Percentiles rank a stretch among this genome's conserved stretches.
Conservation (phyloP, 2,113 vertebrate species). For the Lampris megalopsis region DNA sequence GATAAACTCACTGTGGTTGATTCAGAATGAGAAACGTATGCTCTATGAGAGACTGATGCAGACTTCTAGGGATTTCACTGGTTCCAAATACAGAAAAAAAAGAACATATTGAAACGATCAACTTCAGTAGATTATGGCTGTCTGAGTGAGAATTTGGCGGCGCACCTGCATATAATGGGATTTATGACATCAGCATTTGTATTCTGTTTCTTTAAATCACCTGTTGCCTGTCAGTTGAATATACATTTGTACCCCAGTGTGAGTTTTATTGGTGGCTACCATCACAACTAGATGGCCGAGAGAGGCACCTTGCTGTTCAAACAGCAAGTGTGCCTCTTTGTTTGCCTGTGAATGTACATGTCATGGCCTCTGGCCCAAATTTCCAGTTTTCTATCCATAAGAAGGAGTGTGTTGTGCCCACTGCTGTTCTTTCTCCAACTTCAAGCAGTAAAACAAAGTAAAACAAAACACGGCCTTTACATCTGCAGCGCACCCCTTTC, state of each 20-base stretch:
- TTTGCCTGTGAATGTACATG: slow-evolving; percentile 17
- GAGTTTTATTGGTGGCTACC: slow-evolving; percentile 69
- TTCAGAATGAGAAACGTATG: slow-evolving; percentile 65
- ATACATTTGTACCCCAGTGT: slow-evolving; percentile 64
- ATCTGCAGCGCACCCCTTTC: not conserved
- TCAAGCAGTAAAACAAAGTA: not conserved
- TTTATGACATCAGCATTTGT: slow-evolving; percentile 76
- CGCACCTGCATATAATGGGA: slow-evolving; percentile 66
- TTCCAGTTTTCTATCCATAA: slow-evolving; percentile 24
- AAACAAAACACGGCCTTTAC: not conserved
- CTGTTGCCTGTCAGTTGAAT: slow-evolving; percentile 72
- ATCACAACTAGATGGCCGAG: slow-evolving; percentile 59
- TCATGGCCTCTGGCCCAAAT: slow-evolving; percentile 39
- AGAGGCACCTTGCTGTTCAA: slow-evolving; percentile 60
- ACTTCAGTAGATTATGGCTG: slow-evolving; percentile 50
- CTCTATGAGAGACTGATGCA: slow-evolving; percentile 8
- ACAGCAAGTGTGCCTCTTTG: slow-evolving; percentile 23
- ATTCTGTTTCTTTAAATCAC: slow-evolving; percentile 79
- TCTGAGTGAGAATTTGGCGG: slow-evolving; percentile 68
- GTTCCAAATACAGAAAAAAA: slow-evolving; percentile 55
- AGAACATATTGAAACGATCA: slow-evolving; percentile 81
- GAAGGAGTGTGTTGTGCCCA: slow-evolving; percentile 16
- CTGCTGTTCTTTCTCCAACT: not conserved
- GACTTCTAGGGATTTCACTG: slow-evolving; percentile 33
- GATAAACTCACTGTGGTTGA: slow-evolving; percentile 70